These are phyloP conservation scores for Orthonevra nobilis DNA, from an alignment of 2,888 invertebrate genomes.

Conservation along the genomic window DNA sequence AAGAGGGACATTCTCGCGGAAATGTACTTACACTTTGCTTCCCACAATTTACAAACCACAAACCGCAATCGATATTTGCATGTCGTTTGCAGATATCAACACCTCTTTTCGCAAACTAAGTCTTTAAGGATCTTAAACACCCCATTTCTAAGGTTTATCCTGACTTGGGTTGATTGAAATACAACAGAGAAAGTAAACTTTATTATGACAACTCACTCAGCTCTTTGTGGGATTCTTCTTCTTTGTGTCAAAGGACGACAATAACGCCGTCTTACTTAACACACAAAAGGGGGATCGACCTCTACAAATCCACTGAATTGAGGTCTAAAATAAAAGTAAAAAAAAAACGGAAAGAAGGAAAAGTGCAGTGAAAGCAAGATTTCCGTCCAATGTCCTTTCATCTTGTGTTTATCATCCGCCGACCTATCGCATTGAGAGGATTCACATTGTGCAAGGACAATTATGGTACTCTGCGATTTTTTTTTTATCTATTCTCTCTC, in stretches of 20 bases:
- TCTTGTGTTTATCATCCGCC: conserved; percentile 50
- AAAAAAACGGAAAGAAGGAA: not conserved
- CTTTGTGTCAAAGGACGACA: conserved; percentile 48
- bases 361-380: conserved; percentile 9
- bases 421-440: conserved; percentile 44
- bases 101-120: no score
- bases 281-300: conserved; percentile 38
- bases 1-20: conserved; percentile 7
- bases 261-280: conserved; percentile 53
- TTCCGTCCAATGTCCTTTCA: conserved; percentile 39
- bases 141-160: no score
- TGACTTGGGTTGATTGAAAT: conserved; percentile 43
- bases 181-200: conserved; percentile 20
- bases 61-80: no score
- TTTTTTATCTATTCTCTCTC: conserved; percentile 16
- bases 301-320: conserved; percentile 32
- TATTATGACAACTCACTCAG: conserved; percentile 33
- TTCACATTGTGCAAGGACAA: conserved; percentile 64
- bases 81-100: no score
- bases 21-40: conserved; percentile 2
- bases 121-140: no score
- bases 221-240: conserved; percentile 2
- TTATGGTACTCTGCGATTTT: conserved; percentile 42
- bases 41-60: no score
- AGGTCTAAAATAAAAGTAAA: conserved; percentile 9